Percentiles rank a stretch among this genome's conserved stretches.
Evolutionary conservation across 2,888 invertebrate genomes (phyloP).

Genomic region (Microctonus aethiopoides): DNA sequence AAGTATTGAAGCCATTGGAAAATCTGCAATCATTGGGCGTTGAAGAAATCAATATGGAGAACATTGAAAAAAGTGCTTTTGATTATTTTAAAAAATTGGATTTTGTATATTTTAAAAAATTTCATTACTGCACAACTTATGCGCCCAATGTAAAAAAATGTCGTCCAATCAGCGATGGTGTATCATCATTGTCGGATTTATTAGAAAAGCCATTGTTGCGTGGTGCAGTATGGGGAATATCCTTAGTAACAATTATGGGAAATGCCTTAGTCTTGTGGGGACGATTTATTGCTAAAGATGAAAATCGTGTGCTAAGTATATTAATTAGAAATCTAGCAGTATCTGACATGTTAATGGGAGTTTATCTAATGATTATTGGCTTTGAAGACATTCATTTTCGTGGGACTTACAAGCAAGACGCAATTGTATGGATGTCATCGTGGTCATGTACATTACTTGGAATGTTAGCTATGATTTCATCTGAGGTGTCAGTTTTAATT

Average conservation of each 20-base stretch:
- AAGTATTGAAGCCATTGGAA: constrained; percentile 53
- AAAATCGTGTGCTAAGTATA: constrained; percentile 73
- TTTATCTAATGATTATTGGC: constrained; percentile 75
- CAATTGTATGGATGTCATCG: constrained; percentile 75
- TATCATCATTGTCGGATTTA: constrained; percentile 73
- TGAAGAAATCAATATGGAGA: constrained; percentile 69
- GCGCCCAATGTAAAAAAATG: constrained; percentile 72
- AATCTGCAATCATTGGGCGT: constrained; percentile 66
- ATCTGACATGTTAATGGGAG: constrained; percentile 77
- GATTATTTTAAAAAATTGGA: constrained; percentile 67
- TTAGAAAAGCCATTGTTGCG: constrained; percentile 71
- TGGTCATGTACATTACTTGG: constrained; percentile 75
- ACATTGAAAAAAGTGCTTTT: constrained; percentile 69
- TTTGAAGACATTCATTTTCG: constrained; percentile 72
- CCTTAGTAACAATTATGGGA: constrained; percentile 72
- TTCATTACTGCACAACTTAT: constrained; percentile 73
- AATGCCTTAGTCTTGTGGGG: constrained; percentile 75
- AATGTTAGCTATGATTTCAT: constrained; percentile 74
- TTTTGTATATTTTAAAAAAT: constrained; percentile 73
- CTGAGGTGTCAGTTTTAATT: constrained; percentile 77
- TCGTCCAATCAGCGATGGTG: constrained; percentile 73
- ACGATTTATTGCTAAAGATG: constrained; percentile 72
- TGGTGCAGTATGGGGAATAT: constrained; percentile 74
- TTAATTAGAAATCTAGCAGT: constrained; percentile 77
- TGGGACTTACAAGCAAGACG: constrained; percentile 71